phyloP scores from a whole-genome alignment of 1,140 invertebrate genomes.

The Megalopta genalis region DNA sequence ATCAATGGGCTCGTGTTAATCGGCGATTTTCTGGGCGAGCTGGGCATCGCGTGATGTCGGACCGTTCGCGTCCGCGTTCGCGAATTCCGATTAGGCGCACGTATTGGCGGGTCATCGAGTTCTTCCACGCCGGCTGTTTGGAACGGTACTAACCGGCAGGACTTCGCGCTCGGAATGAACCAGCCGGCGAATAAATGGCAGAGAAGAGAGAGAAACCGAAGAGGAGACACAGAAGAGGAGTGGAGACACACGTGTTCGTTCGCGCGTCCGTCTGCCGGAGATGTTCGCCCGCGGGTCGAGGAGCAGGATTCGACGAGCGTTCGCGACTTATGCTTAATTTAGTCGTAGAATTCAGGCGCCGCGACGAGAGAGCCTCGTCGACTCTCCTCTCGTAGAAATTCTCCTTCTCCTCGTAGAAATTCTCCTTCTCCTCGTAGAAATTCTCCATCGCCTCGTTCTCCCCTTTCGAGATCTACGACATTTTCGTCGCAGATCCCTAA shows the following conservation, averaged over 20 bases:
- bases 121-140: slow-evolving; percentile 41
- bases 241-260: slow-evolving; percentile 24
- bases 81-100: neutral
- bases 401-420: too few relatives aligned
- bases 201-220: slow-evolving; percentile 5
- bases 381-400: too few relatives aligned
- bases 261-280: slow-evolving; percentile 6
- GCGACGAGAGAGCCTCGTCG: too few relatives aligned
- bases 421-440: too few relatives aligned
- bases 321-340: slow-evolving; percentile 2
- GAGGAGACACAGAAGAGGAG: slow-evolving; percentile 51
- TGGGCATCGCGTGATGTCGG: neutral
- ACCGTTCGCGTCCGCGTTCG: too few relatives aligned
- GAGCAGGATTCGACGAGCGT: neutral
- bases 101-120: slow-evolving; percentile 3
- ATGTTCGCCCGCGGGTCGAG: neutral
- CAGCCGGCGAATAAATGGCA: slow-evolving; percentile 52
- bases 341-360: neutral
- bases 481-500: too few relatives aligned
- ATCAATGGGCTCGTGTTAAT: too few relatives aligned
- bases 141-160: slow-evolving; percentile 51
- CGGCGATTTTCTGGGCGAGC: neutral
- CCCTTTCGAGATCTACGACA: too few relatives aligned
- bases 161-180: slow-evolving; percentile 31
- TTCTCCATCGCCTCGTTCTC: too few relatives aligned